Conservation (phyloP, 2,113 vertebrate genomes). For the Nesoenas mayeri region DNA sequence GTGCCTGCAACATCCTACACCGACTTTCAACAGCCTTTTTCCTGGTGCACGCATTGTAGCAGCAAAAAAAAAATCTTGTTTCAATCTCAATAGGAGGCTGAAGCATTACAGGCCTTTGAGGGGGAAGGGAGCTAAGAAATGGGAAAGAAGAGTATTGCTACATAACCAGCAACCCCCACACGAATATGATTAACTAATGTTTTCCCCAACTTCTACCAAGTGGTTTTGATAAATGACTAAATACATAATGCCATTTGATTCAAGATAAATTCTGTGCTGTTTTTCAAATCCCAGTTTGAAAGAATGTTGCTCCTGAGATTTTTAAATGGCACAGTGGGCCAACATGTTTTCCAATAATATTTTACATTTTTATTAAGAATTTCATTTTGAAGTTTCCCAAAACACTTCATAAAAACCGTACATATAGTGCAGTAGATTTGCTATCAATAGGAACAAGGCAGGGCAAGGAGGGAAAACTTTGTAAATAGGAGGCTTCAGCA, state of each 20-base stretch:
- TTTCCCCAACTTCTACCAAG: conserved; percentile 10
- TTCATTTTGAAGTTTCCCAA: conserved; percentile 7
- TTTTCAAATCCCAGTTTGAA: conserved; percentile 65
- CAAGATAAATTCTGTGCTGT: conserved; percentile 58
- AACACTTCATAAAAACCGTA: neutral
- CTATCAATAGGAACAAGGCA: neutral
- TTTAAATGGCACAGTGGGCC: conserved; percentile 12
- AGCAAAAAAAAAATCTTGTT: neutral
- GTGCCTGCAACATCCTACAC: neutral
- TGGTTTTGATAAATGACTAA: conserved; percentile 43
- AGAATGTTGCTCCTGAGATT: conserved; percentile 35
- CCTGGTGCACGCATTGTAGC: neutral
- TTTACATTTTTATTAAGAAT: conserved; percentile 39
- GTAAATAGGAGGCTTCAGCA: neutral
- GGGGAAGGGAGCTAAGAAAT: neutral
- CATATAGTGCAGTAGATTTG: neutral
- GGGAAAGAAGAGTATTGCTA: neutral
- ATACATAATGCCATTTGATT: conserved; percentile 59
- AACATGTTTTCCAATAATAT: conserved; percentile 46
- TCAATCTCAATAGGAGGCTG: neutral
- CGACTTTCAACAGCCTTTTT: neutral
- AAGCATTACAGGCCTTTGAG: neutral
- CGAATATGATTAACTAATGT: conserved; percentile 11
- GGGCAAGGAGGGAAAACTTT: neutral
- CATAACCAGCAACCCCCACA: neutral